phyloP scores from a whole-genome alignment of 2,888 invertebrate genomes.

The Linnaemya tessellans region DNA sequence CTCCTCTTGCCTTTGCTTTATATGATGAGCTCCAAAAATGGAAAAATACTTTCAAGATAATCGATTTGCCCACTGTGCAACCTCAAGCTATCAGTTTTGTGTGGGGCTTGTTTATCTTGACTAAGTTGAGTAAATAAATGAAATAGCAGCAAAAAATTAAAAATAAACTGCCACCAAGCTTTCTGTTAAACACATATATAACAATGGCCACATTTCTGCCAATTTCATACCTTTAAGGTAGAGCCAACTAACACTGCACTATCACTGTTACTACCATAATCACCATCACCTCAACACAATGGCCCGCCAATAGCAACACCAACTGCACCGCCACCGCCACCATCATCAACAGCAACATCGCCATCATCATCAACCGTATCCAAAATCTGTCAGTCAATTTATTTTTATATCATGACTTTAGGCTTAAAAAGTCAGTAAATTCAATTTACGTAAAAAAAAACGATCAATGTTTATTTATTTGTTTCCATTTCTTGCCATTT shows the following conservation, averaged over 20 bases:
- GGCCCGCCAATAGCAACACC: constrained; percentile 53
- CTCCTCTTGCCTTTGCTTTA: too few species aligned
- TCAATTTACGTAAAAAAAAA: constrained; percentile 70
- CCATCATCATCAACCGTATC: constrained; percentile 68
- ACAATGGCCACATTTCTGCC: constrained; percentile 70
- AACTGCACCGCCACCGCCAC: constrained; percentile 38
- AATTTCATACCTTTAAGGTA: constrained; percentile 70
- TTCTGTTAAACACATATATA: constrained; percentile 41
- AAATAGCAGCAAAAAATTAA: constrained; percentile 8
- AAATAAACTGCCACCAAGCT: constrained; percentile 62
- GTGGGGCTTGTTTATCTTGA: constrained; percentile 55
- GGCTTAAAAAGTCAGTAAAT: constrained; percentile 69
- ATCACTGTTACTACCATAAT: constrained; percentile 63
- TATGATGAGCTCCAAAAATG: background rate
- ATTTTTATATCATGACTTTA: constrained; percentile 73
- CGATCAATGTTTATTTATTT: constrained; percentile 70
- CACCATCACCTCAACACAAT: constrained; percentile 24
- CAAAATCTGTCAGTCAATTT: constrained; percentile 74
- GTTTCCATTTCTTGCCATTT: constrained; percentile 38
- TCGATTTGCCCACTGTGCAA: constrained; percentile 14
- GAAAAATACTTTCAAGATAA: background rate
- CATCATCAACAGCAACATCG: constrained; percentile 20
- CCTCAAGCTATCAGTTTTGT: constrained; percentile 40
- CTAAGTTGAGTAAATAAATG: constrained; percentile 27
- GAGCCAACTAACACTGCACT: constrained; percentile 62